Conservation (phyloP, 2,113 vertebrate genomes). For the Petroica traversi region DNA sequence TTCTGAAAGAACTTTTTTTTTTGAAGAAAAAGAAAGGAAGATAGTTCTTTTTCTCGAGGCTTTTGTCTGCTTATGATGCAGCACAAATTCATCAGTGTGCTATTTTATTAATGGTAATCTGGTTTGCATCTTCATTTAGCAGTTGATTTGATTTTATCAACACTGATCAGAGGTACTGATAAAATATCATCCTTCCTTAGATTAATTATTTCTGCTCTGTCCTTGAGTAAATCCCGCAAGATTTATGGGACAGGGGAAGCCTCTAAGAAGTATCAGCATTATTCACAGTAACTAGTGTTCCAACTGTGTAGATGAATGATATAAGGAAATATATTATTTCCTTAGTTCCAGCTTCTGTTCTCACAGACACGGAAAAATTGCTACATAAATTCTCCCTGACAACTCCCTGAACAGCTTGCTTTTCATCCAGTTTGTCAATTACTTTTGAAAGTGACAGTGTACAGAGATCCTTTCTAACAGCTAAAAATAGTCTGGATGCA, state of each 20-base stretch:
- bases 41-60: neutral
- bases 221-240: neutral
- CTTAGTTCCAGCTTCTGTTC: neutral
- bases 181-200: neutral
- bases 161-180: neutral
- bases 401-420: neutral
- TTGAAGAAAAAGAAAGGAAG: neutral
- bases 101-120: neutral
- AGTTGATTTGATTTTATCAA: constrained; percentile 10
- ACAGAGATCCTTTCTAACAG: neutral
- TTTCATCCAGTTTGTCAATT: neutral
- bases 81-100: neutral
- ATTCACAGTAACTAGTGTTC: constrained; percentile 5
- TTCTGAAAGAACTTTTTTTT: neutral
- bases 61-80: neutral
- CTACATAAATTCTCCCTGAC: neutral
- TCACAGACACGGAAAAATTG: neutral
- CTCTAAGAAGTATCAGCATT: neutral
- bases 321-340: neutral
- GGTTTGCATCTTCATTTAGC: neutral
- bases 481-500: neutral
- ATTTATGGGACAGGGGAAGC: neutral
- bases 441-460: neutral
- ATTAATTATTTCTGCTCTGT: constrained; percentile 9
- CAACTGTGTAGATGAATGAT: neutral